A percentile compares a stretch with the other conserved stretches of the same genome.
phyloP scores from a whole-genome alignment of 2,113 vertebrate species.

The Micromys minutus region DNA sequence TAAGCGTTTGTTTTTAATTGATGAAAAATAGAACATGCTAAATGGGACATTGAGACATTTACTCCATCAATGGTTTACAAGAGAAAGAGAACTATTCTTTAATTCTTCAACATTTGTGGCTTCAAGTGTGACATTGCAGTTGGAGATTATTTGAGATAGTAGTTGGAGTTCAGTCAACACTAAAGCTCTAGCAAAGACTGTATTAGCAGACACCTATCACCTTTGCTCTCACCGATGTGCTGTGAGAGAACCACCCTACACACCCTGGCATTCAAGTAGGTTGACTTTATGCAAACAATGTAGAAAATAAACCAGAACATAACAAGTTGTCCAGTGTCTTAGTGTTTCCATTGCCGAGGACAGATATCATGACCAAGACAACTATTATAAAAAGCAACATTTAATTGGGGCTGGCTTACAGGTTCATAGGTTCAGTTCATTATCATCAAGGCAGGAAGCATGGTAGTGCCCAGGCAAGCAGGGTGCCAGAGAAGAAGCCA shows the following conservation, averaged over 20 bases:
- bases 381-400: no score
- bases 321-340: not conserved
- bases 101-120: not conserved
- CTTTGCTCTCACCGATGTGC: not conserved
- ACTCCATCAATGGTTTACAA: not conserved
- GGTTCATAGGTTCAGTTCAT: no score
- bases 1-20: not conserved
- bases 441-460: no score
- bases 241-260: not conserved
- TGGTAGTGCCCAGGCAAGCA: no score
- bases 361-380: no score
- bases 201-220: not conserved
- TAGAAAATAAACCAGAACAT: constrained; percentile 4
- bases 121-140: not conserved
- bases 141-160: not conserved
- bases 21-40: not conserved
- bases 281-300: not conserved
- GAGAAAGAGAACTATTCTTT: not conserved
- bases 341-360: no score
- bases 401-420: no score
- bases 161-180: not conserved
- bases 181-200: not conserved
- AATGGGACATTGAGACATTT: not conserved
- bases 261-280: not conserved
- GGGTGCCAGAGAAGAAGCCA: no score